These are phyloP conservation scores for Rhizomys pruinosus DNA, from an alignment of 2,113 vertebrate genomes.

Conservation along the genomic window DNA sequence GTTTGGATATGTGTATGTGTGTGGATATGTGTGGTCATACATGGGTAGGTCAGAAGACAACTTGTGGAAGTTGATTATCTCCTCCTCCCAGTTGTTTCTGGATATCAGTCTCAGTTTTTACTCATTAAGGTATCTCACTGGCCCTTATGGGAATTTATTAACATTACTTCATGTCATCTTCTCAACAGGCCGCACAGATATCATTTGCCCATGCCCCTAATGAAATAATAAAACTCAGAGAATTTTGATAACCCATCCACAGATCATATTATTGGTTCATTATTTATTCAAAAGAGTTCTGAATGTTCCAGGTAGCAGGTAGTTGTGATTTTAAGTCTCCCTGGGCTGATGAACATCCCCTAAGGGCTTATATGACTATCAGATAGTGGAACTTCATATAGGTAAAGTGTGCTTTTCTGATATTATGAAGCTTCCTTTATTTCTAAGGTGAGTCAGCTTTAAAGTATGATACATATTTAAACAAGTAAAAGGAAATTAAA, in stretches of 20 bases:
- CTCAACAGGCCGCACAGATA: neutral
- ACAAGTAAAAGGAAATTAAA: conserved; percentile 76
- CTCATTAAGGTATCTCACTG: neutral
- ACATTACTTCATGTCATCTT: neutral
- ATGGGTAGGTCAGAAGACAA: neutral
- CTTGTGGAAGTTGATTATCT: neutral
- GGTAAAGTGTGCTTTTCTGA: conserved; percentile 62
- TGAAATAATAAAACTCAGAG: neutral
- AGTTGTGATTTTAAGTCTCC: conserved; percentile 42
- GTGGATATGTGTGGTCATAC: too few relatives aligned
- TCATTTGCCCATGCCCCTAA: neutral
- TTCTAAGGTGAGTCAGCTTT: conserved; percentile 63
- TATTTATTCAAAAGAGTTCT: conserved; percentile 45
- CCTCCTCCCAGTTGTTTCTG: too few relatives aligned
- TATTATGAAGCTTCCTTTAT: conserved; percentile 57
- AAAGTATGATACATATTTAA: conserved; percentile 69
- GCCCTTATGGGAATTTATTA: neutral
- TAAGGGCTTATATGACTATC: neutral
- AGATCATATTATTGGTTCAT: neutral
- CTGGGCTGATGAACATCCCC: neutral
- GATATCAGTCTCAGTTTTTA: neutral
- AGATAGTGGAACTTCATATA: neutral
- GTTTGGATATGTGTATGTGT: neutral
- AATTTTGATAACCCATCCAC: neutral
- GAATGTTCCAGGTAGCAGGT: neutral